These are phyloP conservation scores for Abrostola triplasia DNA, from an alignment of 2,888 invertebrate genomes.

Conservation along the genomic window DNA sequence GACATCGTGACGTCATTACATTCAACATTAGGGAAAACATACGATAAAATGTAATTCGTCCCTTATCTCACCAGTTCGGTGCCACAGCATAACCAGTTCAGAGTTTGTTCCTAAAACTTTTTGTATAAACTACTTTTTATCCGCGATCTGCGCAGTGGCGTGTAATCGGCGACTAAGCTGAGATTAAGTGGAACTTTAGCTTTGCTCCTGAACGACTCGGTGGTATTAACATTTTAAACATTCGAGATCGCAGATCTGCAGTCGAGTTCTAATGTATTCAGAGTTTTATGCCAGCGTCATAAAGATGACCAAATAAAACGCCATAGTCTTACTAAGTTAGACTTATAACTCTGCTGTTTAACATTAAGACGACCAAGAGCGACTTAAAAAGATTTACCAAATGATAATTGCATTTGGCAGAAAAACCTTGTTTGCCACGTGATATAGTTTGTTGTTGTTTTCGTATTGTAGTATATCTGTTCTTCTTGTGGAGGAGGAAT, in stretches of 20 bases:
- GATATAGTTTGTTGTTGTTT: no score
- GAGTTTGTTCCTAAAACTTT: slow-evolving; percentile 19
- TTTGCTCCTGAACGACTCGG: slow-evolving; percentile 23
- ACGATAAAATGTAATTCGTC: neutral
- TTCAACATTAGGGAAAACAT: no score
- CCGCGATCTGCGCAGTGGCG: slow-evolving; percentile 15
- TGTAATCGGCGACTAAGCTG: slow-evolving; percentile 39
- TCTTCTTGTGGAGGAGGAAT: no score
- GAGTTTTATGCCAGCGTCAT: neutral
- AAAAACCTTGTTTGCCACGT: no score
- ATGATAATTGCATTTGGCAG: no score
- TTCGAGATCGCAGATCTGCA: slow-evolving; percentile 21
- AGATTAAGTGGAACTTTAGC: slow-evolving; percentile 33
- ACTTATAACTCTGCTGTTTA: no score
- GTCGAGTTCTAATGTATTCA: slow-evolving; percentile 1
- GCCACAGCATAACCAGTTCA: slow-evolving; percentile 4
- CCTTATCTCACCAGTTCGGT: neutral
- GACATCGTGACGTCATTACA: no score
- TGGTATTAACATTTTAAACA: slow-evolving; percentile 33
- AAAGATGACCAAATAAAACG: no score
- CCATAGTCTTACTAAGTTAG: no score
- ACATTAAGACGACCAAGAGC: no score
- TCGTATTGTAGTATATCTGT: no score
- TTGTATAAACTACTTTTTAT: slow-evolving; percentile 12
- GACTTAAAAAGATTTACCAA: no score